A percentile compares a stretch with the other conserved stretches of the same genome.
Evolutionary conservation across 2,888 invertebrate species (phyloP).

Genomic region (Trilocha varians): DNA sequence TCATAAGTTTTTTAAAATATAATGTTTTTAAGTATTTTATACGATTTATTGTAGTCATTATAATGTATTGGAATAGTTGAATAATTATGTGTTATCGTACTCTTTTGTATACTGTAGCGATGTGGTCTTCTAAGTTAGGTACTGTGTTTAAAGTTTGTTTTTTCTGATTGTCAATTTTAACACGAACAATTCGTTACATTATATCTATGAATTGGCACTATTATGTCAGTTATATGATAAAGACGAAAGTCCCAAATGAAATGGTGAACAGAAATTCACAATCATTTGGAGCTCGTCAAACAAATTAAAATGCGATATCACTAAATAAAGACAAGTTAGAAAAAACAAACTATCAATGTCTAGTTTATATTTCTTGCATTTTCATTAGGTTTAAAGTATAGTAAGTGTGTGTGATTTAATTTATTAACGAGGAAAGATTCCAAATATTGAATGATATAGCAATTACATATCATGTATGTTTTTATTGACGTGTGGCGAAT

Average conservation of each 20-base stretch:
- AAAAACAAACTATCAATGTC: too few relatives aligned
- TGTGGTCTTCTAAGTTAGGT: slow-evolving; percentile 23
- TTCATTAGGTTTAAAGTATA: slow-evolving; percentile 50
- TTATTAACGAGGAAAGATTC: slow-evolving; percentile 67
- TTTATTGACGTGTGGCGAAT: slow-evolving; percentile 37
- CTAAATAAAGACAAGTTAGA: too few relatives aligned
- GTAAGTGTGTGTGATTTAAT: slow-evolving; percentile 63
- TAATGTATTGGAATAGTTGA: neutral
- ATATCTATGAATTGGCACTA: slow-evolving; percentile 10
- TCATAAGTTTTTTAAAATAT: slow-evolving; percentile 42
- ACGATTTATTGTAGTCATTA: slow-evolving; percentile 38
- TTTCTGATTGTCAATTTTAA: too few relatives aligned
- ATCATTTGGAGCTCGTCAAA: too few relatives aligned
- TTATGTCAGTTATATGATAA: slow-evolving; percentile 13
- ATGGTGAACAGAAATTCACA: too few relatives aligned
- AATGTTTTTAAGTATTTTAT: slow-evolving; percentile 55
- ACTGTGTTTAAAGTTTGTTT: slow-evolving; percentile 18
- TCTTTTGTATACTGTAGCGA: slow-evolving; percentile 38
- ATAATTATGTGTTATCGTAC: slow-evolving; percentile 38
- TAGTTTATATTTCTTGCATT: slow-evolving; percentile 23
- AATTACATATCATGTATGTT: slow-evolving; percentile 71
- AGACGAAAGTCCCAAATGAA: slow-evolving; percentile 12
- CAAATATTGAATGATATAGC: slow-evolving; percentile 55
- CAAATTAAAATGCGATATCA: too few relatives aligned
- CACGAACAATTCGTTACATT: slow-evolving; percentile 2